Base-by-base conservation (phyloP, 2,797 vertebrate genomes). In the Tragopan temminckii region DNA sequence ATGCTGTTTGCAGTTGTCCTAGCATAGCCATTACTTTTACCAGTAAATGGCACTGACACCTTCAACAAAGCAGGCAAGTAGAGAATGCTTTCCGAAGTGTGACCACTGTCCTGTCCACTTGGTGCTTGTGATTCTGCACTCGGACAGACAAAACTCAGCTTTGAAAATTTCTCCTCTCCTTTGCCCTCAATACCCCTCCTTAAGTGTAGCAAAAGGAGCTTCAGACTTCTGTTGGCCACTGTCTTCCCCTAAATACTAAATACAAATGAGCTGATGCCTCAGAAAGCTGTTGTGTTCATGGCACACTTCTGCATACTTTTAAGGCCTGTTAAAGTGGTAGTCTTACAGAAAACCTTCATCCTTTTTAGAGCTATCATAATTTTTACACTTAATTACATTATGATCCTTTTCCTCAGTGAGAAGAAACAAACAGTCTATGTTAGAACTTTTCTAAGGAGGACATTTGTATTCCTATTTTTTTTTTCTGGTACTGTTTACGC, bases 401-500 rank as follows among this genome's bases (percentile, higher is more conserved):
- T 35, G 13, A 43, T 69, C 29, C 20, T 66, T 61, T 69, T n/a
- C 31, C 40, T 40, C 42, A 19, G 25, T 29, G 59, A 27, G n/a
- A 66, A 27, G 50, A 27, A 36, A 20, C 7, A 46, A 31, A 57
- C 5, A n/a, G 21, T 27, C 21, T 57, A 15, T 10, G 31, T 61
- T 68, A 53, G 52, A 18, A 15, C 21, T 31, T 59, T 85, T 13
- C 58, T 63, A 55, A 64, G 9, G 36, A 87, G 68, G 21, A 23
- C 20, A 11, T 53, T 5, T 20, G 10, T 33, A 13, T 20, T 43
- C 18, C 2, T 48, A 19, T 53, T 53, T 17, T 11, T 63, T 40
- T 46, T 50, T 71, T 29, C 0, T 21, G 0, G 23, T n/a, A 40
- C 14, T 12, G 18, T 57, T 79, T 27, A 4, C 55, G 2, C 4